Conservation (phyloP, 1,140 invertebrate species). For the Dendrolimus kikuchii region DNA sequence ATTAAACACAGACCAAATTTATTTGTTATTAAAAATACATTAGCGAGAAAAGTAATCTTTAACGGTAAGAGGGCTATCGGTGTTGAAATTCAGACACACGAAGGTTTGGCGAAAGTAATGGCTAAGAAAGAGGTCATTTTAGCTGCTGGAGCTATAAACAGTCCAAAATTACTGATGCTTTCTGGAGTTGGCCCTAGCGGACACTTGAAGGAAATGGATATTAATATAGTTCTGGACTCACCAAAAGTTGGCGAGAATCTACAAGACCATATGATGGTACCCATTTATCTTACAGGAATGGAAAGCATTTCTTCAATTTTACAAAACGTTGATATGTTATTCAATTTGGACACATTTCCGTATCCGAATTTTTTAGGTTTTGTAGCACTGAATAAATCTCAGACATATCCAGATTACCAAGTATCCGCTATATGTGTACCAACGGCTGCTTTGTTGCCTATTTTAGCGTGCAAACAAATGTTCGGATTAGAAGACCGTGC, state of each 20-base stretch:
- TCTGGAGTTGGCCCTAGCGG: conserved; percentile 50
- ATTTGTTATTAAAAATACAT: conserved; percentile 80
- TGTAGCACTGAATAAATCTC: conserved; percentile 13
- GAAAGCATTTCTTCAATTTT: conserved; percentile 13
- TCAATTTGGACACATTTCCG: conserved; percentile 14
- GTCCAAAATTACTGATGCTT: conserved; percentile 57
- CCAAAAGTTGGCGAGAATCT: conserved; percentile 80
- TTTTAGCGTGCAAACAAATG: conserved; percentile 79
- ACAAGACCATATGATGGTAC: conserved; percentile 68
- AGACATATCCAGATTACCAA: conserved; percentile 23
- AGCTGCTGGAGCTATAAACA: conserved; percentile 68
- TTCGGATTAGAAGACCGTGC: conserved; percentile 74
- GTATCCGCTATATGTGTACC: conserved; percentile 11
- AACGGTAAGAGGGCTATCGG: conserved; percentile 70
- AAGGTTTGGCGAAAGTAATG: conserved; percentile 23
- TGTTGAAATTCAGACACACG: conserved; percentile 56
- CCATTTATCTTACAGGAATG: conserved; percentile 18
- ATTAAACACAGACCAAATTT: conserved; percentile 82
- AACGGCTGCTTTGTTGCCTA: conserved; percentile 69
- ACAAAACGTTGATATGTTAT: conserved; percentile 12
- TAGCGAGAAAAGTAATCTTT: conserved; percentile 78
- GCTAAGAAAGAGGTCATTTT: conserved; percentile 66
- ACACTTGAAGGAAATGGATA: conserved; percentile 42
- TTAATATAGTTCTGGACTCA: conserved; percentile 69
- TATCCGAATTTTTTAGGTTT: conserved; percentile 17